These are phyloP conservation scores for Murina feae DNA, from an alignment of 2,113 vertebrate genomes.

Conservation along the genomic window DNA sequence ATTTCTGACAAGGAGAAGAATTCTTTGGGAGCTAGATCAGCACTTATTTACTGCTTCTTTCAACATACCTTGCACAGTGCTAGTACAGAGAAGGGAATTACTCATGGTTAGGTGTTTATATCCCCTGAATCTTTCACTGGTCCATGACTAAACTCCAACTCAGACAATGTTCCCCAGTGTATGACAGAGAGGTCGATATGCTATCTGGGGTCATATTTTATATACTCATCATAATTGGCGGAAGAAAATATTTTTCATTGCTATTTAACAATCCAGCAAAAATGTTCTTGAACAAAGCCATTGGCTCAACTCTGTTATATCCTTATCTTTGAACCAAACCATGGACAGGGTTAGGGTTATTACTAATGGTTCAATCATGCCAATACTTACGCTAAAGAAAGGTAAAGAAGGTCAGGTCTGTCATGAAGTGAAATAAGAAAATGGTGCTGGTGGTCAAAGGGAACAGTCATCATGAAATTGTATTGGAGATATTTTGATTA, in stretches of 20 bases:
- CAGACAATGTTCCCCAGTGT: not conserved
- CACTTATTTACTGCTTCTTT: not conserved
- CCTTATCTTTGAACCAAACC: not conserved
- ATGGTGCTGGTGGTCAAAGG: not conserved
- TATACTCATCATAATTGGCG: not conserved
- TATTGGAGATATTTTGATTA: not conserved
- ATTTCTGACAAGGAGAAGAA: not conserved
- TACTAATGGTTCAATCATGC: not conserved
- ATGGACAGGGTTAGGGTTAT: not conserved
- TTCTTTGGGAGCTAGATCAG: not conserved
- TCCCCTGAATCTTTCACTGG: not conserved
- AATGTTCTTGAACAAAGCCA: not conserved
- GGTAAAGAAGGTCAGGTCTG: not conserved
- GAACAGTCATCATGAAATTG: not conserved
- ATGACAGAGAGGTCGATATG: not conserved
- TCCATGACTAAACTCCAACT: not conserved
- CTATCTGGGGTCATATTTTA: not conserved
- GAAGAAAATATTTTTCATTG: not conserved
- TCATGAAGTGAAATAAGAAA: not conserved
- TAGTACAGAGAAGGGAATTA: not conserved
- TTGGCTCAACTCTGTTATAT: not conserved
- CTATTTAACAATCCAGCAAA: not conserved
- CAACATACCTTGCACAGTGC: not conserved
- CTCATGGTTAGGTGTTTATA: not conserved
- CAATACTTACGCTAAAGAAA: not conserved